phyloP scores from a whole-genome alignment of 2,888 invertebrate genomes.

The Lepidocyrtoides sp. region DNA sequence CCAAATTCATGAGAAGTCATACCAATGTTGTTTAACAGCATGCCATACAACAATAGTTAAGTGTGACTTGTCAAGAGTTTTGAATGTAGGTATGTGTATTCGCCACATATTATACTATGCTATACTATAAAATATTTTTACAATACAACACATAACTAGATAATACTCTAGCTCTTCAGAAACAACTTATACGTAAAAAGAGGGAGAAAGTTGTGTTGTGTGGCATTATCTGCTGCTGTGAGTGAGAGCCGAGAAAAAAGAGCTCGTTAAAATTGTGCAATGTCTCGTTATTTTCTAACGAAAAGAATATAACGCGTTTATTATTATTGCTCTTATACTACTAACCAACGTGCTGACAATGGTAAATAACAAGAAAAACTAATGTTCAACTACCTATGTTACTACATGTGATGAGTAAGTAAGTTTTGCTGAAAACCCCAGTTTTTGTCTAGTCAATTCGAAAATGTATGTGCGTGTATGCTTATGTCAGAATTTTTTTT shows the following conservation, averaged over 20 bases:
- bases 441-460: neutral
- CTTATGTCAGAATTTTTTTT: conserved; percentile 22
- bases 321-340: neutral
- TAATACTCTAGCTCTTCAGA: conserved; percentile 1
- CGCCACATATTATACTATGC: neutral
- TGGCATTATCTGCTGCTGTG: neutral
- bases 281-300: conserved; percentile 55
- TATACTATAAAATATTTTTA: neutral
- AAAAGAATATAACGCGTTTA: neutral
- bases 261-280: conserved; percentile 66
- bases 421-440: conserved; percentile 2
- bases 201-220: conserved; percentile 18
- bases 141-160: neutral
- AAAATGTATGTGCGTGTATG: neutral
- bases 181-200: neutral
- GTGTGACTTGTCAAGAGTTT: conserved; percentile 24
- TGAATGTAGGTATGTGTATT: neutral
- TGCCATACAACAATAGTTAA: neutral
- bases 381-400: neutral
- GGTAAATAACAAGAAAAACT: conserved; percentile 29
- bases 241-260: conserved; percentile 5
- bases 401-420: conserved; percentile 23
- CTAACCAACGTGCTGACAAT: neutral
- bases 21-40: too few species aligned
- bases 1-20: neutral